Evolutionary conservation across 2,888 invertebrate genomes (phyloP), one percentile per base, ranked within the genome.

Genomic region (Drosophila nigricruria): DNA sequence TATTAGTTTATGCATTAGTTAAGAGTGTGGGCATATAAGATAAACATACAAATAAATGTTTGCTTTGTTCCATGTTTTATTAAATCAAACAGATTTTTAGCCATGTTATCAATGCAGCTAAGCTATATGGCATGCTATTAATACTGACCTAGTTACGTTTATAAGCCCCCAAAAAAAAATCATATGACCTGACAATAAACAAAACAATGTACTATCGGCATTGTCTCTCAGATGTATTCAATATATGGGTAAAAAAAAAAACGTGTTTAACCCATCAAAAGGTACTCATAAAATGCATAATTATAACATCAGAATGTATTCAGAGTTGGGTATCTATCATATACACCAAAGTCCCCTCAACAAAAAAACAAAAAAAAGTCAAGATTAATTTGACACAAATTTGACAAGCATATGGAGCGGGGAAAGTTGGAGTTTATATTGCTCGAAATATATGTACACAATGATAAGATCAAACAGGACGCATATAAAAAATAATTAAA

Each of bases 321-420:
- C 32, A 54, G 10, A 32, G 61, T 34, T 78, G 43, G 75, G 58
- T 63, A 16, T 38, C 32, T 38, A 43, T 30, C 18, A 14, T 14
- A 30, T 14, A 30, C 12, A 18, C 3, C 5, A 5, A 30, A 1
- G 12, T 27, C 27, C 47, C 3, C 36, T 53, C 34, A 42, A 43
- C 16, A 38, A 25, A 38, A n/a, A 1, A 2, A 12, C 16, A n/a
- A 40, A 40, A 34, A 43, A 53, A 40, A 67, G 34, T 61, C 25
- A 12, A 73, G 81, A 73, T 83, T 86, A 83, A 86, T 84, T 75
- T 81, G 84, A 84, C 82, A 86, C 84, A 84, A 84, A 84, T 83
- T 75, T 83, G 84, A 84, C 87, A 84, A 78, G 81, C 86, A 69
- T 80, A 75, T 67, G 72, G 63, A 59, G 43, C 47, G 36, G 42